Evolutionary conservation across 1,140 invertebrate genomes (phyloP), one percentile per base, ranked within the genome.

Genomic region (Drosophila bipectinata): DNA sequence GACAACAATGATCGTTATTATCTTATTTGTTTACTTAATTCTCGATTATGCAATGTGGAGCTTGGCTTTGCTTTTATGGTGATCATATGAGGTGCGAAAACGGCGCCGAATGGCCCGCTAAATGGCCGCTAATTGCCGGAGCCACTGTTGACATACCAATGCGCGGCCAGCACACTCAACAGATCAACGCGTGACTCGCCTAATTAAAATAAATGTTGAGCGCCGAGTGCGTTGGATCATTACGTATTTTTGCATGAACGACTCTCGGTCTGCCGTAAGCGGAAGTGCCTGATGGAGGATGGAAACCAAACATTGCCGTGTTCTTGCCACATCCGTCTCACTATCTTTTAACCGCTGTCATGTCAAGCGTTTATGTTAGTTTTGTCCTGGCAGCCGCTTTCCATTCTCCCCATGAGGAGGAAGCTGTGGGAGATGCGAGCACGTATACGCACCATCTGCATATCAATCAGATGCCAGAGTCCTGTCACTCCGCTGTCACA

Each of bases 401-500:
- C 55, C 28, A 26, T 39, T 55, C 18, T 81, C 66, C 59, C 7
- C 12, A 14, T 3, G 3, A 15, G 44, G 24, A 18, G 34, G 52
- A 41, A 64, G 55, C 61, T 71, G 63, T 21, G 69, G 32, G 34
- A 52, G 41, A 71, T 28, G 47, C 32, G 18, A 44, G 59, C 48
- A 61, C 59, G 56, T 63, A 82, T 56, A 62, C 60, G 57, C 75
- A 64, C 78, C 68, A 59, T 76, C 71, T 88, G 82, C 82, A 82
- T 85, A 88, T 85, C 82, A 85, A 85, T 85, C 82, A 85, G 66
- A 66, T 72, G 83, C 73, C 82, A 88, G 61, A 53, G 32, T 32
- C 62, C 71, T 88, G 82, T 79, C 82, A 78, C 78, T 82, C 66
- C 52, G 39, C 82, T 87, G 83, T 82, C 82, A 87, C 75, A 78